Evolutionary conservation across 2,113 vertebrate genomes (phyloP).

Genomic region (Copsychus sechellarum): DNA sequence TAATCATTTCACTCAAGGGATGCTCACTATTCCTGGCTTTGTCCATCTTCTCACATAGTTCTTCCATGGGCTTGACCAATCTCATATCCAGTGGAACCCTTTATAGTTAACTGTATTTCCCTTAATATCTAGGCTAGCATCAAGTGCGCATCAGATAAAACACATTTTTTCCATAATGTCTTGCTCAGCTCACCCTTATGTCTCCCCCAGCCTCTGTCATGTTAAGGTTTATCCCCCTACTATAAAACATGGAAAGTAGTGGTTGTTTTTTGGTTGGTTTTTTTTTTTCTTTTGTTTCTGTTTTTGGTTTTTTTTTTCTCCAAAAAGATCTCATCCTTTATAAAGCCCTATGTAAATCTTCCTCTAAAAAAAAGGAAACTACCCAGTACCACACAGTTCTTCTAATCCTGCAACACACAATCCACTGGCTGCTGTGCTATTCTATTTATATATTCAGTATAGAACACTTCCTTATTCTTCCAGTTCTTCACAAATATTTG

Average conservation of each 20-base stretch:
- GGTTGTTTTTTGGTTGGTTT: no score
- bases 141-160: background rate
- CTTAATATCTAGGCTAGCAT: background rate
- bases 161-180: background rate
- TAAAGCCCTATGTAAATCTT: background rate
- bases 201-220: background rate
- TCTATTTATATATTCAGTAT: background rate
- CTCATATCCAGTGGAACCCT: background rate
- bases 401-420: background rate
- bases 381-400: accelerated
- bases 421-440: background rate
- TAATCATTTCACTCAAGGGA: background rate
- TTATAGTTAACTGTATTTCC: background rate
- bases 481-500: background rate
- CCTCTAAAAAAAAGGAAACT: background rate
- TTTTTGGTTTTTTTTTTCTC: no score
- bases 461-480: background rate
- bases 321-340: background rate
- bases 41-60: background rate
- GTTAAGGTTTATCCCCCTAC: background rate
- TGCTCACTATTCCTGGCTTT: background rate
- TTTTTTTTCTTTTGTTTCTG: background rate
- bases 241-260: background rate
- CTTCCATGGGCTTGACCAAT: background rate
- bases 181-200: background rate